phyloP scores from a whole-genome alignment of 2,113 vertebrate genomes.

The Megaleporinus macrocephalus region DNA sequence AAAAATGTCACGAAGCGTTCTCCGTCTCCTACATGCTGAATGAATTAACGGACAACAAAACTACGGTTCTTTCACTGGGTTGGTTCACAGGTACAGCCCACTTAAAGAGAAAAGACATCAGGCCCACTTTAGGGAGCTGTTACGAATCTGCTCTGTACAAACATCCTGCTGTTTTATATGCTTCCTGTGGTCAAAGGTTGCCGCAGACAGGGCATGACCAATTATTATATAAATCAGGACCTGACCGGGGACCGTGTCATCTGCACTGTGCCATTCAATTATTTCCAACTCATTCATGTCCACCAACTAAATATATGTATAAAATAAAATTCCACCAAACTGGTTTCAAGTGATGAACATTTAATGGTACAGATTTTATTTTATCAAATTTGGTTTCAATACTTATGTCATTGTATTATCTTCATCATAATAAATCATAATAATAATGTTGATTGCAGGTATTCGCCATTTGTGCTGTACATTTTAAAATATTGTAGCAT shows the following conservation, averaged over 20 bases:
- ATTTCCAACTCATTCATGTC: slow-evolving; percentile 45
- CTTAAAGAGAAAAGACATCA: slow-evolving; percentile 23
- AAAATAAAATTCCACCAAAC: no score
- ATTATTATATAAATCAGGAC: slow-evolving; percentile 68
- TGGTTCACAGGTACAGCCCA: slow-evolving; percentile 34
- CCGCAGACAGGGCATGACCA: slow-evolving; percentile 59
- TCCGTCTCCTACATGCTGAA: slow-evolving; percentile 17
- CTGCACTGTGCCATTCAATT: slow-evolving; percentile 60
- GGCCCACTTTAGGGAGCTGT: slow-evolving; percentile 52
- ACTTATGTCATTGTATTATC: no score
- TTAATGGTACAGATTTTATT: no score
- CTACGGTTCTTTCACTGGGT: slow-evolving; percentile 62
- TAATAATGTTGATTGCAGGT: no score
- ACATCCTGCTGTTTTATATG: slow-evolving; percentile 75
- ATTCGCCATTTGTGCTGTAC: no score
- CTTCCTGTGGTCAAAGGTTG: slow-evolving; percentile 70
- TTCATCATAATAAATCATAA: no score
- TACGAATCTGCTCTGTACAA: slow-evolving; percentile 68
- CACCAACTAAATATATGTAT: no score
- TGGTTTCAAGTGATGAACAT: no score
- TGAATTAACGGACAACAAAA: slow-evolving; percentile 54
- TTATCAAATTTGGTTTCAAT: no score
- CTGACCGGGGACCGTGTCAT: slow-evolving; percentile 62
- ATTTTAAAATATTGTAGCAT: no score
- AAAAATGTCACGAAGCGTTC: not conserved